These are phyloP conservation scores for Reticulitermes speratus DNA, from an alignment of 1,140 invertebrate genomes.

Conservation along the genomic window DNA sequence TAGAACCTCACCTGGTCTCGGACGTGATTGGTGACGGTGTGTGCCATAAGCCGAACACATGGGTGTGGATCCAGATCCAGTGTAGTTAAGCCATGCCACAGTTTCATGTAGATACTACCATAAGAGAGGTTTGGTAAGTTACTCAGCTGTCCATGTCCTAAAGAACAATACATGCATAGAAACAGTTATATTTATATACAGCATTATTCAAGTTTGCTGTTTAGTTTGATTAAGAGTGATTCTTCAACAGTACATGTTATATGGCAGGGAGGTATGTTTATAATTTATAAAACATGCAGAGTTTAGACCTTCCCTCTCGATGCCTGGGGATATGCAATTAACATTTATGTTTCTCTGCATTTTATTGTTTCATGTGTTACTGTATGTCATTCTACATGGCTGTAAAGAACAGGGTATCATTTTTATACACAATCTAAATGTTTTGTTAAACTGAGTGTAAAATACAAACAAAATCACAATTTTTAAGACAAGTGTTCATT, in stretches of 20 bases:
- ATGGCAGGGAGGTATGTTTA: neutral
- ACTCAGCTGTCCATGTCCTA: conserved; percentile 49
- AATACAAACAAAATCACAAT: no score
- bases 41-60: conserved; percentile 71
- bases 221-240: conserved; percentile 8
- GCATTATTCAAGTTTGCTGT: conserved; percentile 30
- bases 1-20: conserved; percentile 60
- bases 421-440: no score
- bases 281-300: no score
- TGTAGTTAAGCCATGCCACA: conserved; percentile 77
- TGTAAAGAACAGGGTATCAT: no score
- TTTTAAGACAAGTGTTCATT: no score
- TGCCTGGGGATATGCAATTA: no score
- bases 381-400: no score
- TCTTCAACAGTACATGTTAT: neutral
- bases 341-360: no score
- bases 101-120: conserved; percentile 77
- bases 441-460: no score
- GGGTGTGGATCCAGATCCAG: conserved; percentile 84
- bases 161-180: conserved; percentile 32
- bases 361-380: no score
- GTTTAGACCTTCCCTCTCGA: no score
- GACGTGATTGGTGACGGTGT: conserved; percentile 74
- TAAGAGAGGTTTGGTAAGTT: conserved; percentile 53
- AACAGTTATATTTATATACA: conserved; percentile 36